Percentiles rank a stretch among this genome's conserved stretches.
Conservation (phyloP, 2,888 invertebrate species). For the Erannis defoliaria region DNA sequence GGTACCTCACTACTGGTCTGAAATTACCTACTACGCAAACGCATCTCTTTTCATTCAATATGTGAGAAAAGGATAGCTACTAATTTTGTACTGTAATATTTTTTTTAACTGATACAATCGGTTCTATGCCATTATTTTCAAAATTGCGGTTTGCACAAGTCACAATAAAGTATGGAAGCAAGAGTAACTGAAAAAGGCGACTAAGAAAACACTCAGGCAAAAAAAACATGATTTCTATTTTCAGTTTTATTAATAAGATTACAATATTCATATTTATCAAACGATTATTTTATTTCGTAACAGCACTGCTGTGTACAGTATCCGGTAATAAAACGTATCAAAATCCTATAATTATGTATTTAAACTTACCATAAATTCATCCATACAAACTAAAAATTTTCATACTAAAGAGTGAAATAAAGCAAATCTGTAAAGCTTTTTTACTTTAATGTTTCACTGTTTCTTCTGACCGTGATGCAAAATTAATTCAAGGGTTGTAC, state of each 20-base stretch:
- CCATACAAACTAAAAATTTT: not conserved
- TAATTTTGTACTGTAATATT: too few species aligned
- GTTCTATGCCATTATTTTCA: too few species aligned
- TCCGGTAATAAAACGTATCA: not conserved
- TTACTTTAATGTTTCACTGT: not conserved
- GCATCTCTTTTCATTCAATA: too few species aligned
- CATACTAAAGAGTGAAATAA: not conserved
- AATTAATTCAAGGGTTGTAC: not conserved
- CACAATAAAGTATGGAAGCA: too few species aligned
- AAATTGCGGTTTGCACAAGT: too few species aligned
- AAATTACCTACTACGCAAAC: too few species aligned
- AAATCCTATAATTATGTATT: not conserved
- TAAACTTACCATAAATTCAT: not conserved
- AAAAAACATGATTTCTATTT: not conserved
- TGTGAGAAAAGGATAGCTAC: too few species aligned
- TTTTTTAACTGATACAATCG: too few species aligned
- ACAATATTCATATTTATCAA: constrained; percentile 1
- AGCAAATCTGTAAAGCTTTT: not conserved
- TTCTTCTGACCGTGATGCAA: not conserved
- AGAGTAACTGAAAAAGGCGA: too few species aligned
- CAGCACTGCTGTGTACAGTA: not conserved
- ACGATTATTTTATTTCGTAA: constrained; percentile 1
- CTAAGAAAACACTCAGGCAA: not conserved
- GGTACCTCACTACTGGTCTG: too few species aligned
- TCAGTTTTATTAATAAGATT: not conserved